Evolutionary conservation across 2,113 vertebrate species (phyloP).

Genomic region (Takifugu bimaculatus): DNA sequence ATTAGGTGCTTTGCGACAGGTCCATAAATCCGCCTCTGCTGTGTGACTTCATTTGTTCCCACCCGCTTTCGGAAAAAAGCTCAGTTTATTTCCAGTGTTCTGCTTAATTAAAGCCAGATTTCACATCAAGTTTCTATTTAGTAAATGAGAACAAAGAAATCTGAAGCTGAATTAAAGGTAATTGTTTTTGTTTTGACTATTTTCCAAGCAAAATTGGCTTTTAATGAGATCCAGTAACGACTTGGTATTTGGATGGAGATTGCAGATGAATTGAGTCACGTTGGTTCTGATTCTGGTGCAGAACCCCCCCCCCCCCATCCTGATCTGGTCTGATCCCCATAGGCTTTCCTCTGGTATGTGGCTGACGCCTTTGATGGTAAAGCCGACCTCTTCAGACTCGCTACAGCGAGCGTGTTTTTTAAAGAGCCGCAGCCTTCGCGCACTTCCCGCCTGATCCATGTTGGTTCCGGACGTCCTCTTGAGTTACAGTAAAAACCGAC

Average conservation of each 20-base stretch:
- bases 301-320: too few relatives aligned
- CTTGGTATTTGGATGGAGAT: neutral
- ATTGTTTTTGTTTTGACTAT: too few relatives aligned
- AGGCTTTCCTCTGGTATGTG: too few relatives aligned
- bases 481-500: constrained; percentile 10
- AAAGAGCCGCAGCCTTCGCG: neutral
- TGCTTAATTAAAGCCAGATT: neutral
- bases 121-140: neutral
- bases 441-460: too few relatives aligned
- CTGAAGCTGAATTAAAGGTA: too few relatives aligned
- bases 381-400: neutral
- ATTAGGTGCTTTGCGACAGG: constrained; percentile 7
- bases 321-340: too few relatives aligned
- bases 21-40: constrained; percentile 16
- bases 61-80: constrained; percentile 15
- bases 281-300: too few relatives aligned
- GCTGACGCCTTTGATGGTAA: too few relatives aligned
- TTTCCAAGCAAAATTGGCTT: too few relatives aligned
- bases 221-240: neutral
- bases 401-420: neutral
- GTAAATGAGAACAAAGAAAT: too few relatives aligned
- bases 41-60: constrained; percentile 6
- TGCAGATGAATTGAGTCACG: too few relatives aligned
- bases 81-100: neutral
- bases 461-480: constrained; percentile 4